These are phyloP conservation scores for Dipodomys spectabilis DNA, from an alignment of 2,113 vertebrate species.

Conservation along the genomic window DNA sequence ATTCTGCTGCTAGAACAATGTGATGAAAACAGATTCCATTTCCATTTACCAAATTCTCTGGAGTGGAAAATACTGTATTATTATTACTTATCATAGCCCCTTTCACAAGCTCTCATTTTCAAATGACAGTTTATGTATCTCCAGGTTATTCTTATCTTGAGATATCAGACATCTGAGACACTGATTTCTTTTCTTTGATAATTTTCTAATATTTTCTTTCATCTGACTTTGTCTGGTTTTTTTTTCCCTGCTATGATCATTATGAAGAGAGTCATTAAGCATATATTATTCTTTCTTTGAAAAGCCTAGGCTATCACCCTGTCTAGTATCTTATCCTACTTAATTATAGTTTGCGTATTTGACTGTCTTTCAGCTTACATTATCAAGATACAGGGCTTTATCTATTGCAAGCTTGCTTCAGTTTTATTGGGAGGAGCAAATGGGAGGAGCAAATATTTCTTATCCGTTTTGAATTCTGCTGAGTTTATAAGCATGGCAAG, in stretches of 20 bases:
- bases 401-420: constrained; percentile 15
- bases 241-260: constrained; percentile 50
- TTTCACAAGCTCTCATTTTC: constrained; percentile 33
- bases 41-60: constrained; percentile 54
- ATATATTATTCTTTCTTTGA: constrained; percentile 64
- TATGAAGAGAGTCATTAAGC: constrained; percentile 62
- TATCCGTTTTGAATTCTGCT: background rate
- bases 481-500: background rate
- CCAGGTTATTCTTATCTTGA: background rate
- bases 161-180: constrained; percentile 66
- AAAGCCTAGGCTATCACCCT: background rate
- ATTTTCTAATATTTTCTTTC: constrained; percentile 54
- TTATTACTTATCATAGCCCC: constrained; percentile 36
- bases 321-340: constrained; percentile 30
- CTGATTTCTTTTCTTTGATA: constrained; percentile 53
- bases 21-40: constrained; percentile 52
- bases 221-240: constrained; percentile 18
- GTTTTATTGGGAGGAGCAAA: background rate
- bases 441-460: background rate
- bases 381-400: constrained; percentile 51
- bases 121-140: constrained; percentile 38
- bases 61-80: background rate
- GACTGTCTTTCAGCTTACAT: constrained; percentile 37
- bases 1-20: constrained; percentile 8
- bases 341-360: constrained; percentile 55